Evolutionary conservation across 2,797 vertebrate species (phyloP), one percentile per base, ranked within the genome.

Genomic region (Falco peregrinus): DNA sequence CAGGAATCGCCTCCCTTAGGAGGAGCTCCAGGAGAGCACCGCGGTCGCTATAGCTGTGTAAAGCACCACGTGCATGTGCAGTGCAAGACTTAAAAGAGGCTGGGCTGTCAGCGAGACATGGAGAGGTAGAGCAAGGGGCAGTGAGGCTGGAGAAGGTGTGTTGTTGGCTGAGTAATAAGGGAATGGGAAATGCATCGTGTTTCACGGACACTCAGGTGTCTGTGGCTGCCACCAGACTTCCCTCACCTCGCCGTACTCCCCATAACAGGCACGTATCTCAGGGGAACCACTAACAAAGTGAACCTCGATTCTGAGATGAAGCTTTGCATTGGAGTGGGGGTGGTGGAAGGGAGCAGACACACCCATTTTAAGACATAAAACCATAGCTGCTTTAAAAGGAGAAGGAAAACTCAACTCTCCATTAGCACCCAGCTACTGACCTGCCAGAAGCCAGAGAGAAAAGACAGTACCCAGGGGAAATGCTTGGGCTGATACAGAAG

Each of bases 241-340:
- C 45, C 8, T 82, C 24, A 16, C 24, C 28, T 13, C 1, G 0
- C 76, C 50, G 16, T 50, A 43, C 13, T 43, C n/a, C 60, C 22
- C 2, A 0, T 16, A 61, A 22, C 7, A 39, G 22, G 5, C 0
- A 3, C 29, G 10, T 45, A 16, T 37, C 56, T 85, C 37, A 39
- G 73, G 25, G 35, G 31, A 75, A 47, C 43, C 57, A 4, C 3
- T 60, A 45, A 4, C 28, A 78, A 75, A 84, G 14, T 14, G 50
- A 94, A 51, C 18, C 11, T 33, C 1, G 0, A 10, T 73, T 48
- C 70, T 70, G 39, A 84, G 47, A 31, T 15, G 20, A 39, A 37
- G 16, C 12, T 63, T 60, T 88, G 26, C 10, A 4, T 33, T 71
- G n/a, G 7, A 15, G 31, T 64, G 8, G 5, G 28, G 26, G 24